A percentile compares a stretch with the other conserved stretches of the same genome.
Conservation (phyloP, 2,797 vertebrate species). For the Coregonus ussuriensis region DNA sequence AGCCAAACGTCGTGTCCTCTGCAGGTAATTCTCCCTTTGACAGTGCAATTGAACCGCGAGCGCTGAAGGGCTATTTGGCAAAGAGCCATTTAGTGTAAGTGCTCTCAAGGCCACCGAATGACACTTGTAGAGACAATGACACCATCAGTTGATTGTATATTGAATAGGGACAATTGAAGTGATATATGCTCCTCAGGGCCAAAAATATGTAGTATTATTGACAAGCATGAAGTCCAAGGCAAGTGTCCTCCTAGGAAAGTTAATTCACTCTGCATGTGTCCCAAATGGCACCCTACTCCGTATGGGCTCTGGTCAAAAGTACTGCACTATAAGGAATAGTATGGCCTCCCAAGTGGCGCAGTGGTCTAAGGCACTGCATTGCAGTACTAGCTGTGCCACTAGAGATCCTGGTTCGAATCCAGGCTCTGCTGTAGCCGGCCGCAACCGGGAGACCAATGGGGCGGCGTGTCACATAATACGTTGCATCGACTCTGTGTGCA, state of each 20-base stretch:
- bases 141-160: slow-evolving; percentile 69
- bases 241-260: slow-evolving; percentile 11
- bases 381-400: too few species aligned
- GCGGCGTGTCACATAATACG: too few species aligned
- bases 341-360: too few species aligned
- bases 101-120: slow-evolving; percentile 65
- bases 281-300: neutral
- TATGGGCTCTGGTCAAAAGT: neutral
- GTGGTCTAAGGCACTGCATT: too few species aligned
- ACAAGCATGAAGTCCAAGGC: slow-evolving; percentile 46
- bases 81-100: slow-evolving; percentile 70
- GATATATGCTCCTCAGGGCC: slow-evolving; percentile 26
- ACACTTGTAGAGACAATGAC: slow-evolving; percentile 72
- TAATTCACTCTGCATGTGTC: slow-evolving; percentile 17
- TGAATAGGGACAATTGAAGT: slow-evolving; percentile 48
- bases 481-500: too few species aligned
- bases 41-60: slow-evolving; percentile 58
- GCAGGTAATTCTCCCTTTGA: slow-evolving; percentile 65
- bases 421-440: too few species aligned
- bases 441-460: too few species aligned
- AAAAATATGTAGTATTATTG: slow-evolving; percentile 41
- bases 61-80: slow-evolving; percentile 62
- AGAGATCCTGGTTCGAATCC: too few species aligned
- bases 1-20: slow-evolving; percentile 48
- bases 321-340: neutral